Evolutionary conservation across 2,113 vertebrate species (phyloP).

Genomic region (Cochlearius cochlearius): DNA sequence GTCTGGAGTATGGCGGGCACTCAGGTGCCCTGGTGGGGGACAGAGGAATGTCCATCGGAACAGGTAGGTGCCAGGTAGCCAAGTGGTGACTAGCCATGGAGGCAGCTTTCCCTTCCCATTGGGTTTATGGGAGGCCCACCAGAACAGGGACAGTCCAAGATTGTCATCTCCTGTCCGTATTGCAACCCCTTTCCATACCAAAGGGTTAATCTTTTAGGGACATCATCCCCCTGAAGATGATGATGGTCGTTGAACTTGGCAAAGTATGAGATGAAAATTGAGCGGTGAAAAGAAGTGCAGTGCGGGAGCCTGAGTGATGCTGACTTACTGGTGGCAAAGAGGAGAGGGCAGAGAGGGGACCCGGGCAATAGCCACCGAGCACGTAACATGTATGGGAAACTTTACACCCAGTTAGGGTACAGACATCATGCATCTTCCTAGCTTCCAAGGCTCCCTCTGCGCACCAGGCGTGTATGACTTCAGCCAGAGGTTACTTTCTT

Average conservation of each 20-base stretch:
- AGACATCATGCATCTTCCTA: not conserved
- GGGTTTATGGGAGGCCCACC: not conserved
- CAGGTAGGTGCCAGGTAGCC: no score
- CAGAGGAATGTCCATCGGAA: not conserved
- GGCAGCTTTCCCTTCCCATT: accelerated
- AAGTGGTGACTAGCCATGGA: not conserved
- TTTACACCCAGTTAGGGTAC: accelerated
- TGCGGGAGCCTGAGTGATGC: not conserved
- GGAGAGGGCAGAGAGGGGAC: no score
- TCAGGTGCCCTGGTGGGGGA: accelerated
- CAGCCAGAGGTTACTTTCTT: not conserved
- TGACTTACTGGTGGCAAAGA: not conserved
- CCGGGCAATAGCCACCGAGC: not conserved
- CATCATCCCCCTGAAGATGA: not conserved
- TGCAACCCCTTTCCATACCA: not conserved
- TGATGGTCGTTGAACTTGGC: not conserved
- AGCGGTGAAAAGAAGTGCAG: not conserved
- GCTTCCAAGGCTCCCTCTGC: not conserved
- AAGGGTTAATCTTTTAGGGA: not conserved
- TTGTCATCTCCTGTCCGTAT: accelerated
- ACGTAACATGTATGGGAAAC: accelerated
- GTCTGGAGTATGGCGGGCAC: not conserved
- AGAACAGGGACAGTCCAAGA: not conserved
- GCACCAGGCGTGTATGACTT: not conserved
- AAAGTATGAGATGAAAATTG: not conserved